These are phyloP conservation scores for Heliothis virescens DNA, from an alignment of 1,140 invertebrate species.

Conservation along the genomic window DNA sequence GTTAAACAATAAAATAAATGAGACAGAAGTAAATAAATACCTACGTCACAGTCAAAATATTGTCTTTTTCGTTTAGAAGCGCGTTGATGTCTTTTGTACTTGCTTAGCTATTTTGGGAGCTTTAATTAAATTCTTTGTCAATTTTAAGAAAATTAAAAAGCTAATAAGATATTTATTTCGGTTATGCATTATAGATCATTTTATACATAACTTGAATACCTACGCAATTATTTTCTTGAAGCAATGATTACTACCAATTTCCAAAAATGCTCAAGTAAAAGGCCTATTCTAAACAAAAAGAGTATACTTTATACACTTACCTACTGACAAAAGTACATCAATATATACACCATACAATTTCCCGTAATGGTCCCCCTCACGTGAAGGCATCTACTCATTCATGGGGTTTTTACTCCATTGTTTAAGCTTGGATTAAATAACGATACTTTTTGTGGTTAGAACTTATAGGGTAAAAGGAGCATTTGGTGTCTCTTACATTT, in stretches of 20 bases:
- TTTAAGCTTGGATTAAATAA: constrained; percentile 16
- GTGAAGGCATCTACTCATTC: constrained; percentile 40
- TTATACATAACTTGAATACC: too few relatives aligned
- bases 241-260: too few relatives aligned
- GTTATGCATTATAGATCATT: too few relatives aligned
- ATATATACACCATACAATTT: neutral
- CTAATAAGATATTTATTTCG: too few relatives aligned
- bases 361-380: constrained; percentile 5
- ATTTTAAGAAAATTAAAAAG: too few relatives aligned
- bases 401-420: constrained; percentile 34
- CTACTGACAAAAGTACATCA: neutral
- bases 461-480: constrained; percentile 3
- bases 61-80: neutral
- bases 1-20: too few relatives aligned
- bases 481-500: neutral
- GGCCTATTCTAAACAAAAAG: neutral
- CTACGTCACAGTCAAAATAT: neutral
- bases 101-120: neutral
- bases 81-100: constrained; percentile 35
- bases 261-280: neutral
- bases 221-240: too few relatives aligned
- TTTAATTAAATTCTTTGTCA: neutral
- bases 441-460: neutral
- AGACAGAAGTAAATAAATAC: neutral
- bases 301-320: neutral